These are phyloP conservation scores for Spilosoma lubricipeda DNA, from an alignment of 2,888 invertebrate genomes.

Conservation along the genomic window DNA sequence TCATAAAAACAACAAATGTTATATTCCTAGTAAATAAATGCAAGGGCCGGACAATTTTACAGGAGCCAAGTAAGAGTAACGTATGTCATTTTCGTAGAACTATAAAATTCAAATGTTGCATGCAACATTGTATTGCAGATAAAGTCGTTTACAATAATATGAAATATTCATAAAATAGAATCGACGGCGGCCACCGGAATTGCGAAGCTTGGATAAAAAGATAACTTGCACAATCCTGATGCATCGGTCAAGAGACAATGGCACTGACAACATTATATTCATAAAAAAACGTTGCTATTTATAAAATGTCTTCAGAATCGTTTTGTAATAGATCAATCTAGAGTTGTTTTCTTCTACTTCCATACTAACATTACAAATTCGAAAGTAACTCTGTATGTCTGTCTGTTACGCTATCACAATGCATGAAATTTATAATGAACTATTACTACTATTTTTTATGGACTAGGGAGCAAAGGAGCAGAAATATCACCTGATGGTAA, in stretches of 20 bases:
- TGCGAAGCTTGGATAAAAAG: conserved; percentile 60
- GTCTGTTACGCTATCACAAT: no score
- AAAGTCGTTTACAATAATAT: conserved; percentile 82
- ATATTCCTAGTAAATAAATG: conserved; percentile 44
- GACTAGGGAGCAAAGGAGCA: no score
- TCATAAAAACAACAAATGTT: conserved; percentile 45
- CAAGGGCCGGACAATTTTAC: conserved; percentile 54
- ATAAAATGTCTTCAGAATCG: conserved; percentile 59
- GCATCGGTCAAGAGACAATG: conserved; percentile 55
- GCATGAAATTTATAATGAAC: no score
- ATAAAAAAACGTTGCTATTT: conserved; percentile 43
- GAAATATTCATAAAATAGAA: conserved; percentile 82
- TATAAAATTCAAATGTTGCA: conserved; percentile 74
- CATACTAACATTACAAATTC: not conserved
- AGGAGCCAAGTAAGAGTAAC: conserved; percentile 53
- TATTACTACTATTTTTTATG: no score
- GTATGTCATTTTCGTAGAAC: conserved; percentile 63
- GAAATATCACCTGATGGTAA: no score
- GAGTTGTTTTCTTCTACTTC: conserved; percentile 56
- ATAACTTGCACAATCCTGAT: conserved; percentile 59
- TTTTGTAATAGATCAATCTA: conserved; percentile 63
- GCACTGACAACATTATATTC: conserved; percentile 50
- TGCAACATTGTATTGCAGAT: conserved; percentile 75
- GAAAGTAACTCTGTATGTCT: no score
- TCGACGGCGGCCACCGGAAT: conserved; percentile 71